Conservation (phyloP, 2,113 vertebrate species). For the Naja naja region DNA sequence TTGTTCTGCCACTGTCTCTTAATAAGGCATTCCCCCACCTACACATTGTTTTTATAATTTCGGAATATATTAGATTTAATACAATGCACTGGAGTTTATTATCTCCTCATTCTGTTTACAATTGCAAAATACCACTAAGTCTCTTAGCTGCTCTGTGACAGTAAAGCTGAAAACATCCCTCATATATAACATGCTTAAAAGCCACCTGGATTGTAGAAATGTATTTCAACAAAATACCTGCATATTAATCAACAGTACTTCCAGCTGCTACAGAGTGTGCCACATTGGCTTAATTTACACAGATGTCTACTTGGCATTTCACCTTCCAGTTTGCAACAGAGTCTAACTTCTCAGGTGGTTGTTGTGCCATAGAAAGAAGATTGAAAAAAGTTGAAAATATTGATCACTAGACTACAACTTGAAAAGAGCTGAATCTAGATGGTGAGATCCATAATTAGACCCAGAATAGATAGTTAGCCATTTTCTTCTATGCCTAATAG, state of each 20-base stretch:
- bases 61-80: not conserved
- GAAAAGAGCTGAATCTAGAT: not conserved
- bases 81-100: not conserved
- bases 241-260: not conserved
- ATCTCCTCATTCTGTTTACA: not conserved
- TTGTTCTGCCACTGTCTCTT: not conserved
- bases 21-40: not conserved
- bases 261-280: not conserved
- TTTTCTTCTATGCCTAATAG: not conserved
- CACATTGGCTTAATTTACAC: not conserved
- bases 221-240: not conserved
- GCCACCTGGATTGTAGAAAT: not conserved
- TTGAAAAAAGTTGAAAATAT: not conserved
- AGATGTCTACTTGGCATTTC: not conserved
- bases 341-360: not conserved
- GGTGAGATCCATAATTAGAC: not conserved
- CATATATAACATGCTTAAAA: not conserved
- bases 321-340: not conserved
- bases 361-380: not conserved
- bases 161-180: constrained; percentile 15
- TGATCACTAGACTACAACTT: too few relatives aligned
- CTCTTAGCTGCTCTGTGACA: not conserved
- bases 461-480: not conserved
- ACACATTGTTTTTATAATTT: not conserved
- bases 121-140: constrained; percentile 3